These are phyloP conservation scores for Grallaria varia DNA, from an alignment of 2,113 vertebrate species.

Conservation along the genomic window DNA sequence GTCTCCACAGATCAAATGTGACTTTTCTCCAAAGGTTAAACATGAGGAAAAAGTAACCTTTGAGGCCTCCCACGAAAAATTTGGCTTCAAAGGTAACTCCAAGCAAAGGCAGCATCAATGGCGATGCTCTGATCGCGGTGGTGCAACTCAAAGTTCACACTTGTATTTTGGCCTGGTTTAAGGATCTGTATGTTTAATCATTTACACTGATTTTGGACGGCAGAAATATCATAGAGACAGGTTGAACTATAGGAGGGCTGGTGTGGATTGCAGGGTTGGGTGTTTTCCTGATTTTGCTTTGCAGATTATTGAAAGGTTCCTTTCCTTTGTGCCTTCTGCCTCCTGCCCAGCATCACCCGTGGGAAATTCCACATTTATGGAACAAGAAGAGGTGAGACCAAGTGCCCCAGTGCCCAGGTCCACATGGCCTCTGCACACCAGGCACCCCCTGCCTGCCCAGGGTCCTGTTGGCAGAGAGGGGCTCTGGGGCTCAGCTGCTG, in stretches of 20 bases:
- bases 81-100: neutral
- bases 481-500: neutral
- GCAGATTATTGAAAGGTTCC: neutral
- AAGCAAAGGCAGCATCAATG: neutral
- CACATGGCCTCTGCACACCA: too few species aligned
- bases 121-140: rapidly evolving
- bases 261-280: rapidly evolving
- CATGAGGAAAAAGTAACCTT: neutral
- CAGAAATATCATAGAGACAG: rapidly evolving
- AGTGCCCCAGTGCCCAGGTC: too few species aligned
- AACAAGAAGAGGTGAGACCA: neutral
- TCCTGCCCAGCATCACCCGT: neutral
- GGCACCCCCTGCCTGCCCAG: neutral
- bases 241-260: rapidly evolving
- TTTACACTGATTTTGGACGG: neutral
- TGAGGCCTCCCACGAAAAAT: neutral
- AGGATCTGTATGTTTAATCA: neutral
- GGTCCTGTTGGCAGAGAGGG: too few species aligned
- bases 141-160: neutral
- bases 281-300: neutral
- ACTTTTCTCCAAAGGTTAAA: neutral
- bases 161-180: neutral
- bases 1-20: neutral
- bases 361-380: neutral
- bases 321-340: neutral